Base-by-base conservation (phyloP, 2,113 vertebrate genomes). In the Bagarius yarrelli region DNA sequence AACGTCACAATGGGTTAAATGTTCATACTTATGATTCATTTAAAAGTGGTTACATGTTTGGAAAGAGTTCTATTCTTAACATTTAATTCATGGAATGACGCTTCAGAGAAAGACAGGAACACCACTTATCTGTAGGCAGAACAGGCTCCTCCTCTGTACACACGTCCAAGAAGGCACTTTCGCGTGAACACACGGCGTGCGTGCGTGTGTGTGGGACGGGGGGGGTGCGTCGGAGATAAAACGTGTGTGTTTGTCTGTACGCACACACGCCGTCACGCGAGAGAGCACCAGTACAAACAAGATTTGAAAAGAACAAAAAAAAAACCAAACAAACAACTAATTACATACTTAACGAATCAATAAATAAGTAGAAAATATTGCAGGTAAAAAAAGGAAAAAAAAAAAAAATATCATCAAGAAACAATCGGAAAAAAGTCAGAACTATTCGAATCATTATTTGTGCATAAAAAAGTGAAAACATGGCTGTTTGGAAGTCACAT, bases 1-100 rank as follows among this genome's bases (percentile, higher is more conserved):
- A 92, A 92, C 88, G 94, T 95, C 95, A 98, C 95, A 92, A 98
- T 95, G 94, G 93, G 91, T 94, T 91, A 96, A 95, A 93, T 94
- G 92, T 94, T 94, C 84, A 88, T 89, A 91, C 88, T 89, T 88
- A 88, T 87, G 92, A 88, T 88, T 93, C 85, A 86, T 90, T 91
- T 88, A 87, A 74, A 81, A 78, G 70, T 85, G 76, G 76, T 81
- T 80, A 82, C 80, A 86, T 73, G 84, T 86, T 80, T 83, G 79
- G 78, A 86, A 85, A 79, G 75, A 87, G 81, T 66, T 75, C 84
- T 84, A 83, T 73, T 72, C 61, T n/a, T 69, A 85, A 79, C 53
- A 76, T 64, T 77, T 83, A 72, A 86, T 78, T 81, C 85, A 73
- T 74, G 76, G 79, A 86, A 84, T 83, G 80, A 83, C 79, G 71